phyloP scores from a whole-genome alignment of 2,888 invertebrate genomes.

The Amblyteles armatorius region DNA sequence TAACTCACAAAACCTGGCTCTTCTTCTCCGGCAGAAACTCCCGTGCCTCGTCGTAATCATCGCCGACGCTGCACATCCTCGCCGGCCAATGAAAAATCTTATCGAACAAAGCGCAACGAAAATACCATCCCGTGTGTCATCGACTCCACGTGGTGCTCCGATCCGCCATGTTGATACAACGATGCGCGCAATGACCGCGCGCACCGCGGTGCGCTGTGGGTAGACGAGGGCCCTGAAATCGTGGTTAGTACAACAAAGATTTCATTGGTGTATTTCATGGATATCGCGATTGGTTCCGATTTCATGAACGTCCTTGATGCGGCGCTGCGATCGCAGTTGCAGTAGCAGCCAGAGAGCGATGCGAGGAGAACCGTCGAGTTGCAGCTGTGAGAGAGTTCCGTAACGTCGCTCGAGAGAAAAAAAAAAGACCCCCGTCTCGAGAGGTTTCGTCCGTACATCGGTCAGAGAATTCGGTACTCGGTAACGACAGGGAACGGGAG shows the following conservation, averaged over 20 bases:
- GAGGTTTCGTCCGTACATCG: neutral
- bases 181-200: neutral
- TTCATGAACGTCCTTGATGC: conserved; percentile 55
- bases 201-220: conserved; percentile 5
- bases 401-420: conserved; percentile 1
- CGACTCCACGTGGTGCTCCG: conserved; percentile 31
- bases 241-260: conserved; percentile 31
- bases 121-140: conserved; percentile 12
- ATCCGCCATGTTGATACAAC: conserved; percentile 44
- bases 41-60: conserved; percentile 56
- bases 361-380: conserved; percentile 53
- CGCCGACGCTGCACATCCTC: conserved; percentile 66
- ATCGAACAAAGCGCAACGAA: neutral
- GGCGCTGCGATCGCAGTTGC: conserved; percentile 58
- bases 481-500: no score
- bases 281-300: conserved; percentile 30
- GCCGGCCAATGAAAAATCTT: neutral
- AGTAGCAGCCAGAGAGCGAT: conserved; percentile 51
- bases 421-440: neutral
- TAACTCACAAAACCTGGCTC: conserved; percentile 52
- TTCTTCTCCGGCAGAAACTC: conserved; percentile 53
- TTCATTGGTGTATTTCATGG: conserved; percentile 31
- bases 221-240: conserved; percentile 24
- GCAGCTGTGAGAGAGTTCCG: conserved; percentile 60
- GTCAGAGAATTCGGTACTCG: neutral